Evolutionary conservation across 1,140 invertebrate genomes (phyloP).

Genomic region (Solen grandis): DNA sequence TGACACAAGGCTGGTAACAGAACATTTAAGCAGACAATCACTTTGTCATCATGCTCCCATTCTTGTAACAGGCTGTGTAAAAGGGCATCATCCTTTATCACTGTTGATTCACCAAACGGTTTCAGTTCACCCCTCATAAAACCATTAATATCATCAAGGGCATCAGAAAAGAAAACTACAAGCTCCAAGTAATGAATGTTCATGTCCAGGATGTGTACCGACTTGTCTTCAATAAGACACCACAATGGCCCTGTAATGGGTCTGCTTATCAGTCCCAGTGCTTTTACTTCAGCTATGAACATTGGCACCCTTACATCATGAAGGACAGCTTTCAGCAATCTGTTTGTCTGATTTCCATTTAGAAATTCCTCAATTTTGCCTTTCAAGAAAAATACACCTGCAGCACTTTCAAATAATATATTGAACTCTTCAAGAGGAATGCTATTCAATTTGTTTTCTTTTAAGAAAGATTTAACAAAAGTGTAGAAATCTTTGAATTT

Average conservation of each 20-base stretch:
- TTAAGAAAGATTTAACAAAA: not conserved
- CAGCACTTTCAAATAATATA: not conserved
- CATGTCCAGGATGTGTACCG: not conserved
- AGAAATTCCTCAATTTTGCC: not conserved
- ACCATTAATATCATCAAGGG: not conserved
- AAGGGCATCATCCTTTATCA: not conserved
- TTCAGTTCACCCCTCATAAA: not conserved
- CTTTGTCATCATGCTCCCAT: slow-evolving; percentile 32
- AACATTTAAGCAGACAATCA: not conserved
- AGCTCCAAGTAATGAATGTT: not conserved
- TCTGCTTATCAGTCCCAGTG: not conserved
- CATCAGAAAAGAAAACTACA: not conserved
- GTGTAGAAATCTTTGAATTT: slow-evolving; percentile 17
- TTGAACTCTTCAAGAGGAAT: slow-evolving; percentile 4
- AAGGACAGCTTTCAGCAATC: not conserved
- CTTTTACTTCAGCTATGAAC: not conserved
- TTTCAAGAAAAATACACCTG: not conserved
- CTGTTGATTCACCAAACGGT: not conserved
- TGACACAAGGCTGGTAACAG: slow-evolving; percentile 29
- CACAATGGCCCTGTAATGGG: not conserved
- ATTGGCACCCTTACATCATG: not conserved
- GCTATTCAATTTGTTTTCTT: not conserved
- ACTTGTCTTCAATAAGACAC: not conserved
- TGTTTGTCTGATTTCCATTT: not conserved
- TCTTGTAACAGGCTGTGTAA: not conserved